A percentile compares a stretch with the other conserved stretches of the same genome.
Evolutionary conservation across 2,797 vertebrate species (phyloP).

Genomic region (Heterohyrax brucei): DNA sequence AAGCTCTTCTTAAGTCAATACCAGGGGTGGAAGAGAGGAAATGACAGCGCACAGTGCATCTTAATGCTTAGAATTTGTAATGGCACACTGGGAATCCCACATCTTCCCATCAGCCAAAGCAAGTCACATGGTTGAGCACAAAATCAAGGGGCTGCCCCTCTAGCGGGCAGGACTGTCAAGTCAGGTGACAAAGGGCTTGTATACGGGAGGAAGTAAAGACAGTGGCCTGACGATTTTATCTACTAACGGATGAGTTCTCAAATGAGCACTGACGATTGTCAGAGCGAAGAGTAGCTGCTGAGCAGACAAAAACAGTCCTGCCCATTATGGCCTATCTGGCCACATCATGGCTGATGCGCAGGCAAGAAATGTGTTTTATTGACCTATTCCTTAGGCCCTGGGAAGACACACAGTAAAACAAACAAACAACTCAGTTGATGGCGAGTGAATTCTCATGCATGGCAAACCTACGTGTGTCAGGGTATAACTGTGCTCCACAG

Average conservation of each 20-base stretch:
- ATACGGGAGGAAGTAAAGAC: background rate
- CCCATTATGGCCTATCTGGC: background rate
- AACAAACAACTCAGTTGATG: no score
- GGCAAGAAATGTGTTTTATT: background rate
- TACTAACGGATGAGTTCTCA: background rate
- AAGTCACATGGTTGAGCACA: rapidly evolving
- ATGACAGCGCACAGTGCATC: background rate
- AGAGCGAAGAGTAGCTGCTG: background rate
- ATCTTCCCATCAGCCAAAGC: background rate
- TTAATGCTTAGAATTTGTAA: background rate
- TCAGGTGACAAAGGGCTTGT: background rate
- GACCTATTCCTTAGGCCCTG: background rate
- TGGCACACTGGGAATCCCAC: background rate
- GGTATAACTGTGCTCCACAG: no score
- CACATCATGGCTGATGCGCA: background rate
- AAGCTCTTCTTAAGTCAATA: background rate
- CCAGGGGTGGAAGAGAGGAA: background rate
- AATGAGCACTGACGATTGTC: background rate
- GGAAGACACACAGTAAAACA: background rate
- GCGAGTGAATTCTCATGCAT: no score
- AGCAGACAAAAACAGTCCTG: background rate
- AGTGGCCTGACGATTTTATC: background rate
- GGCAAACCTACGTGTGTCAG: no score
- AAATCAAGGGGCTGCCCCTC: background rate
- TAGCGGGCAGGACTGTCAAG: background rate